phyloP scores from a whole-genome alignment of 1,140 invertebrate genomes.

The Pemphigus obesinymphae region DNA sequence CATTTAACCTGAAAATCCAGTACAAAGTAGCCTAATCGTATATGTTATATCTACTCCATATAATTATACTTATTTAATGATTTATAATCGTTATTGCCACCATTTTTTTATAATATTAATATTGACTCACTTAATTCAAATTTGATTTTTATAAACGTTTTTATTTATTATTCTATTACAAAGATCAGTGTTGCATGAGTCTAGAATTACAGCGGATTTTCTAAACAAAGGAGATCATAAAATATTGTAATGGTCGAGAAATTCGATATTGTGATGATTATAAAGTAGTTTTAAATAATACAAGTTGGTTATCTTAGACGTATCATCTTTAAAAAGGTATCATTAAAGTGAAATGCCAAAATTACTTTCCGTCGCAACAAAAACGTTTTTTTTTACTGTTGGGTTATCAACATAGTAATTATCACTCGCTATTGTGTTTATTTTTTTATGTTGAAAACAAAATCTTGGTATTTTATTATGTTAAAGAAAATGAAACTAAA shows the following conservation, averaged over 20 bases:
- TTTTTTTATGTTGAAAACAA: background rate
- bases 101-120: too few species aligned
- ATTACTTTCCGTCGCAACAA: background rate
- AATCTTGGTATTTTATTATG: background rate
- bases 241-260: background rate
- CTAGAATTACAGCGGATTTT: background rate
- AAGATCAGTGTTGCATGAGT: too few species aligned
- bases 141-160: too few species aligned
- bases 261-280: background rate
- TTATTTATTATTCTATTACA: too few species aligned
- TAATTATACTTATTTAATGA: too few species aligned
- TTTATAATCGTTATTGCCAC: too few species aligned
- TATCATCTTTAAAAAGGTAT: background rate
- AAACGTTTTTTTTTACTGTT: background rate
- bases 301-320: too few species aligned
- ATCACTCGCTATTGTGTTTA: background rate
- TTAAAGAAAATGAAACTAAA: background rate
- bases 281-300: background rate
- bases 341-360: background rate
- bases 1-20: too few species aligned
- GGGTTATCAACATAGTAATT: background rate
- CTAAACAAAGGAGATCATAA: background rate
- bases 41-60: too few species aligned
- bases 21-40: too few species aligned
- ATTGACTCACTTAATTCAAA: too few species aligned